Evolutionary conservation across 2,797 vertebrate species (phyloP).

Genomic region (Carapus acus): DNA sequence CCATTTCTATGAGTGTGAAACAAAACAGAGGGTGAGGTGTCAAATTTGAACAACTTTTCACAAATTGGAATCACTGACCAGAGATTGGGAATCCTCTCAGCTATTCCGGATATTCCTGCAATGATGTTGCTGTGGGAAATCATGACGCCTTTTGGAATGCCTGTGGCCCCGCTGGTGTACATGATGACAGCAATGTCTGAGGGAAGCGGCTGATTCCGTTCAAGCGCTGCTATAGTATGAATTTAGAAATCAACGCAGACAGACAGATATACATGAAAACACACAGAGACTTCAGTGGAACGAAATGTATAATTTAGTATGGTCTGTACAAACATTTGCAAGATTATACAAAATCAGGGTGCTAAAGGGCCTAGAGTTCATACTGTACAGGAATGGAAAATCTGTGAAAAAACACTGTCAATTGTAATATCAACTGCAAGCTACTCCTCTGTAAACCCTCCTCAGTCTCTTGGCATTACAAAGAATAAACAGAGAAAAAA

Average conservation of each 20-base stretch:
- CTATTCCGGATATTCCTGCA: conserved; percentile 88
- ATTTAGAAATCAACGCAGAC: conserved; percentile 9
- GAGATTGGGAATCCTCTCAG: conserved; percentile 82
- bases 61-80: conserved; percentile 64
- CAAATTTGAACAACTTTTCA: too few species aligned
- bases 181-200: conserved; percentile 91
- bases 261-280: background rate
- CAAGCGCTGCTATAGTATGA: conserved; percentile 34
- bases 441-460: conserved; percentile 5
- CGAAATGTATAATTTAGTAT: conserved; percentile 4
- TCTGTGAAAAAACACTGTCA: too few species aligned
- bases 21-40: too few species aligned
- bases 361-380: too few species aligned
- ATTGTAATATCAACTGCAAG: conserved; percentile 33
- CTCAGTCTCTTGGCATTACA: conserved; percentile 17
- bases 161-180: conserved; percentile 96
- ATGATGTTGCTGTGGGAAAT: conserved; percentile 93
- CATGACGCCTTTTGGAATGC: conserved; percentile 90
- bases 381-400: conserved; percentile 25
- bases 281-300: background rate
- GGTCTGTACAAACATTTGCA: conserved; percentile 3
- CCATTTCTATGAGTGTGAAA: too few species aligned
- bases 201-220: conserved; percentile 65
- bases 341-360: too few species aligned
- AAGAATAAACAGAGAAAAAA: conserved; percentile 2